Percentiles rank a stretch among this genome's conserved stretches.
phyloP scores from a whole-genome alignment of 2,888 invertebrate genomes.

The Drymonia ruficornis region DNA sequence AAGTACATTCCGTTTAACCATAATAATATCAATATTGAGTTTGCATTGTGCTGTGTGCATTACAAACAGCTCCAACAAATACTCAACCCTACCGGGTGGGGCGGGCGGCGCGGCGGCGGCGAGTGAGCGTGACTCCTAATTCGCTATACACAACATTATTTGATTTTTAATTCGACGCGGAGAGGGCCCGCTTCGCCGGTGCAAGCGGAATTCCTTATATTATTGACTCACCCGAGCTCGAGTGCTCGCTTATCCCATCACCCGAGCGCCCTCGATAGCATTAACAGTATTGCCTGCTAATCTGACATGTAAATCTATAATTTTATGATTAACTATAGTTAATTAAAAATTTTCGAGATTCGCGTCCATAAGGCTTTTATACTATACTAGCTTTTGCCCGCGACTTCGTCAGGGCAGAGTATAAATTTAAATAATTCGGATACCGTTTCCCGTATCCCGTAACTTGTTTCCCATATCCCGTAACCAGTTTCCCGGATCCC shows the following conservation, averaged over 20 bases:
- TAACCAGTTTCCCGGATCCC: no score
- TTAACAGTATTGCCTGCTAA: conserved; percentile 8
- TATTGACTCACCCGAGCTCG: conserved; percentile 66
- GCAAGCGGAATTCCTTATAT: conserved; percentile 73
- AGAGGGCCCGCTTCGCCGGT: conserved; percentile 33
- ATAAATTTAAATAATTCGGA: no score
- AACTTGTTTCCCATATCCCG: no score
- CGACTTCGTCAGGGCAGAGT: no score
- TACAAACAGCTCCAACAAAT: neutral
- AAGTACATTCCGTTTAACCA: neutral
- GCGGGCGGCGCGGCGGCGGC: neutral
- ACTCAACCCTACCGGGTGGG: conserved; percentile 24
- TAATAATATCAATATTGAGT: neutral
- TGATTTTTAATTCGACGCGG: conserved; percentile 75
- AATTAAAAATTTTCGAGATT: no score
- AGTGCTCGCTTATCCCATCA: conserved; percentile 28
- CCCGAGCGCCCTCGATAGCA: conserved; percentile 10
- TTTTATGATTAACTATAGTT: neutral
- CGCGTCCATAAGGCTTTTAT: no score
- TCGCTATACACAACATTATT: conserved; percentile 79
- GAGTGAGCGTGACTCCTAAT: conserved; percentile 47
- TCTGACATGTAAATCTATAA: conserved; percentile 9
- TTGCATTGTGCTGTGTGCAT: neutral
- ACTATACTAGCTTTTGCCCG: no score
- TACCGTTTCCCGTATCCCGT: no score